Base-by-base conservation (phyloP, 2,888 invertebrate species). In the Chouioia cunea region DNA sequence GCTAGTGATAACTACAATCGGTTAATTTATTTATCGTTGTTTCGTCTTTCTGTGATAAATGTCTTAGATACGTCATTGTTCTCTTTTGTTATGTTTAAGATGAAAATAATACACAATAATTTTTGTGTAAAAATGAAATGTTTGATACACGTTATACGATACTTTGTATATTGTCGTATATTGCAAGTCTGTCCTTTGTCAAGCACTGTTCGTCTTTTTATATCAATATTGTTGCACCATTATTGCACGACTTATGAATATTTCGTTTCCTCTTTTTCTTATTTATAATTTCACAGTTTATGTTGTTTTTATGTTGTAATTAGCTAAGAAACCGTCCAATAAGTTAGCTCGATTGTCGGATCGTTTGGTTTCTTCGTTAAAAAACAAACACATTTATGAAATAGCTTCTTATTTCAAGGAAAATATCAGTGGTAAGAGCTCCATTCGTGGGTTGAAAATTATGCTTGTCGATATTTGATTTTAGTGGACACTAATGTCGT, bases 391-490 rank as follows among this genome's bases (percentile, higher is more conserved):
- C 79, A 83, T 86, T 79, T 81, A 81, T 77, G 83, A 85, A 81
- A 84, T 86, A 78, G 82, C 85, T 80, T 83, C 85, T 75, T 85
- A 82, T 84, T 81, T 86, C 82, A 85, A 83, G 85, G 83, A 85
- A 78, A 84, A 84, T 79, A 79, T 83, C 65, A 81, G 84, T 76
- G 85, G 85, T 85, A 85, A 78, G 77, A 54, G 48, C 52, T 65
- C 8, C 46, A 27, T 65, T 27, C 63, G 56, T 54, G 65, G 46
- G 16, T 64, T 53, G 46, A 72, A 60, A 60, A 48, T 65, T 70
- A 36, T 36, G 65, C 71, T 73, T 66, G 65, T 60, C 62, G 63
- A 52, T n/a, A n/a, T 65, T 73, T 59, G 27, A 72, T n/a, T 60
- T 54, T 54, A 67, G 36, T 22, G 22, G n/a, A 53, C 48, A 48